Conservation (phyloP, 2,797 vertebrate species). For the Phrynocephalus guinanensis region DNA sequence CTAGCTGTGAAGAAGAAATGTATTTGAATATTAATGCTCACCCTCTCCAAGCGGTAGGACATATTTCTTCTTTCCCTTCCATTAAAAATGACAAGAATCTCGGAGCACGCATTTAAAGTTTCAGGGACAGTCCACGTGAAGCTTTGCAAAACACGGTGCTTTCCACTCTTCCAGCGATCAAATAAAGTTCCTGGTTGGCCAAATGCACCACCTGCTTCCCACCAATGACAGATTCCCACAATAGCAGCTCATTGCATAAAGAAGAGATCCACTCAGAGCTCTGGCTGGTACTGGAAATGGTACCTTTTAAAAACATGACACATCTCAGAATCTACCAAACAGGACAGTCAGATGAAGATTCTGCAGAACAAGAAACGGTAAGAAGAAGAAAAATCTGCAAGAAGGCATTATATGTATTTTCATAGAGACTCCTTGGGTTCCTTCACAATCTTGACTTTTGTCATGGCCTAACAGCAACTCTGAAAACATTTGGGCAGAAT, state of each 20-base stretch:
- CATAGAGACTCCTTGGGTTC: neutral
- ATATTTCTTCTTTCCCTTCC: neutral
- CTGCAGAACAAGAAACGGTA: too few species aligned
- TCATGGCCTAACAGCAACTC: neutral
- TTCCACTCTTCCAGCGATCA: neutral
- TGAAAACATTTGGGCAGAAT: neutral
- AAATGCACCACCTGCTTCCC: neutral
- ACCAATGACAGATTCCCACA: neutral
- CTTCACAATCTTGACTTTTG: neutral
- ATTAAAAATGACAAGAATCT: neutral
- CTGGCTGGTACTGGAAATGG: neutral
- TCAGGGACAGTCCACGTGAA: too few species aligned
- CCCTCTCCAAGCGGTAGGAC: too few species aligned
- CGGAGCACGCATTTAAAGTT: neutral
- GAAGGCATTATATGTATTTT: too few species aligned
- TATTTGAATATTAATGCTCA: neutral
- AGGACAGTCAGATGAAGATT: too few species aligned
- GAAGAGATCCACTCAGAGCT: neutral
- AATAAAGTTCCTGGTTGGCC: neutral
- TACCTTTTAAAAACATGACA: too few species aligned
- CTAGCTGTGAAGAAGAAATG: neutral
- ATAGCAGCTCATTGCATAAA: neutral
- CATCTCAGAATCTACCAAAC: too few species aligned
- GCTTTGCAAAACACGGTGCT: neutral
- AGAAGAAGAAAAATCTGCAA: too few species aligned